A percentile compares a stretch with the other conserved stretches of the same genome.
Evolutionary conservation across 2,113 vertebrate species (phyloP).

Genomic region (Dasyprocta punctata): DNA sequence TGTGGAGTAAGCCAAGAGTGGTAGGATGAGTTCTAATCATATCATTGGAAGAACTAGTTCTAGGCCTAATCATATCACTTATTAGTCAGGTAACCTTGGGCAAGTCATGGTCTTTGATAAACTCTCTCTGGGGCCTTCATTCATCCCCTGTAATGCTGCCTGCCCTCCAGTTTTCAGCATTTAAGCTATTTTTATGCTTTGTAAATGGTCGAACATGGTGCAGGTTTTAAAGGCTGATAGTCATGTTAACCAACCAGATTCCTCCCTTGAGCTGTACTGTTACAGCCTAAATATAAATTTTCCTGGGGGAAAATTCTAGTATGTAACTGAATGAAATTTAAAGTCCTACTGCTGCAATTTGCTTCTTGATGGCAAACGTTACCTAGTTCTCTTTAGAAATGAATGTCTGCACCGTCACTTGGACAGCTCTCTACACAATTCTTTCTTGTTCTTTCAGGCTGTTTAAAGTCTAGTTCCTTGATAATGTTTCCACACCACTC

Average conservation of each 20-base stretch:
- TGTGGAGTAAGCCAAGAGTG: not conserved
- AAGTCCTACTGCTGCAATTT: not conserved
- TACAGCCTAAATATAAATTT: not conserved
- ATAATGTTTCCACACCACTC: not conserved
- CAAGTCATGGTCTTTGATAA: not conserved
- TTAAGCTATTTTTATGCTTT: not conserved
- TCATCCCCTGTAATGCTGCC: not conserved
- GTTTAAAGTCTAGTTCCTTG: not conserved
- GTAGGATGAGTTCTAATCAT: slow-evolving; percentile 28
- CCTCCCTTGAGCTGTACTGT: not conserved
- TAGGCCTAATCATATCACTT: not conserved
- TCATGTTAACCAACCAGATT: slow-evolving; percentile 1
- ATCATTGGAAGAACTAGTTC: not conserved
- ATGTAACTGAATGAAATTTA: slow-evolving; percentile 32
- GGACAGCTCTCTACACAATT: not conserved
- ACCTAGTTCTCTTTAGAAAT: not conserved
- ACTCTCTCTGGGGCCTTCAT: not conserved
- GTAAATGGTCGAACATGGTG: not conserved
- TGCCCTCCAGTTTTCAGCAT: not conserved
- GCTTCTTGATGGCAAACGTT: not conserved
- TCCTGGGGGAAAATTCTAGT: not conserved
- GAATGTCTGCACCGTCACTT: not conserved
- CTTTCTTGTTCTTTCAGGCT: not conserved
- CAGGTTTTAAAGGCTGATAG: not conserved
- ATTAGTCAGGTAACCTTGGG: not conserved